Conservation (phyloP, 2,113 vertebrate genomes). For the Craseonycteris thonglongyai region DNA sequence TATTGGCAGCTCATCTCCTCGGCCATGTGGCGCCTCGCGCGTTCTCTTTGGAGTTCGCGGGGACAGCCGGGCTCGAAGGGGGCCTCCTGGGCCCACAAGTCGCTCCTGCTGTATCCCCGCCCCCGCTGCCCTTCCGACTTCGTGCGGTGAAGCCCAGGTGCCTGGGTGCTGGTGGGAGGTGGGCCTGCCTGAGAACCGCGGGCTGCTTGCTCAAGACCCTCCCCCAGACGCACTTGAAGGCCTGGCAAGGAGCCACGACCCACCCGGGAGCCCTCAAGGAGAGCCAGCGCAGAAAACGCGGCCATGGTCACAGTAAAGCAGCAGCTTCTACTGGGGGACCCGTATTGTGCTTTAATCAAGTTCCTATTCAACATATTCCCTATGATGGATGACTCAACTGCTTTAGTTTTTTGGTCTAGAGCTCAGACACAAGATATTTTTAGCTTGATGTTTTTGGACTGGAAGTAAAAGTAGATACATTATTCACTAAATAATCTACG, state of each 20-base stretch:
- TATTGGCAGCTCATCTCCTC: not conserved
- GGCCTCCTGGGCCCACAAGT: not conserved
- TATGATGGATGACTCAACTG: slow-evolving; percentile 44
- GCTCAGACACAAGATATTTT: slow-evolving; percentile 48
- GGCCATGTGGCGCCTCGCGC: not conserved
- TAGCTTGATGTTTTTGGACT: slow-evolving; percentile 22
- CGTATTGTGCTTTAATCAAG: slow-evolving; percentile 56
- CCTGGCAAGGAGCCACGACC: not conserved
- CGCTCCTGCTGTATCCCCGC: not conserved
- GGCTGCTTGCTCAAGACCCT: not conserved
- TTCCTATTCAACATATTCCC: slow-evolving; percentile 49
- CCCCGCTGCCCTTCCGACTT: not conserved
- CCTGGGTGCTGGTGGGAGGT: not conserved
- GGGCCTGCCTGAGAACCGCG: not conserved
- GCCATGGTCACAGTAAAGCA: slow-evolving; percentile 24
- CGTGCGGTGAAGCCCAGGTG: not conserved
- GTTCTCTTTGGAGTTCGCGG: not conserved
- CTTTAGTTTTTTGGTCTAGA: slow-evolving; percentile 29
- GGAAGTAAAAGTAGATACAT: not conserved
- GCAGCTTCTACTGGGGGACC: not conserved
- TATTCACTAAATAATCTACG: not conserved
- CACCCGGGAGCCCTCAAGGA: not conserved
- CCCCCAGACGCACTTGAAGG: not conserved
- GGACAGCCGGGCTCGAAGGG: not conserved
- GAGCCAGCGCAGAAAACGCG: not conserved